These are phyloP conservation scores for Hippocampus zosterae DNA, from an alignment of 2,113 vertebrate species.

Conservation along the genomic window DNA sequence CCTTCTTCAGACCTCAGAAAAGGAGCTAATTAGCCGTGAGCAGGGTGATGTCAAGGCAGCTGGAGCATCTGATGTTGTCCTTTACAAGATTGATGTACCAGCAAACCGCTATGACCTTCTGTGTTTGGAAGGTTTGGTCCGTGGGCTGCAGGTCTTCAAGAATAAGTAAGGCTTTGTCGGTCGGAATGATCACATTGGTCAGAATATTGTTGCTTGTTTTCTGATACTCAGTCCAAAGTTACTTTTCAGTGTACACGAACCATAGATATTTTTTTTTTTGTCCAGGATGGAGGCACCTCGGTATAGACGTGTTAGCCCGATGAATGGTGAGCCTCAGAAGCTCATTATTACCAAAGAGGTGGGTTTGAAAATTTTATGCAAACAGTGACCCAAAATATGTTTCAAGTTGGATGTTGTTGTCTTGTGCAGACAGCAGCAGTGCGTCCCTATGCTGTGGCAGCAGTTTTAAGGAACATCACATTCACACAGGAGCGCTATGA, in stretches of 20 bases:
- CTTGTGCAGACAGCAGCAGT: slow-evolving; percentile 79
- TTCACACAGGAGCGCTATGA: slow-evolving; percentile 89
- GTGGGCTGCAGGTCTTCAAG: slow-evolving; percentile 94
- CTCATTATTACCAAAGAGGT: slow-evolving; percentile 90
- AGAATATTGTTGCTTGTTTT: background rate
- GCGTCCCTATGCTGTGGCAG: slow-evolving; percentile 88
- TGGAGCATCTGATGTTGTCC: slow-evolving; percentile 84
- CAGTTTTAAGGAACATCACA: slow-evolving; percentile 86
- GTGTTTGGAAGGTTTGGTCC: slow-evolving; percentile 90
- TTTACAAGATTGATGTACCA: slow-evolving; percentile 97
- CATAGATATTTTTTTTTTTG: slow-evolving; percentile 24
- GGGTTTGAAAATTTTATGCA: slow-evolving; percentile 34
- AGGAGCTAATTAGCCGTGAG: slow-evolving; percentile 89
- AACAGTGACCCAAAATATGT: background rate
- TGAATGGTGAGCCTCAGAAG: slow-evolving; percentile 77
- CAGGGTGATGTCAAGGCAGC: slow-evolving; percentile 85
- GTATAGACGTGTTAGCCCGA: slow-evolving; percentile 80
- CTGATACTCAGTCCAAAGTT: background rate
- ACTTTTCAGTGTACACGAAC: slow-evolving; percentile 1
- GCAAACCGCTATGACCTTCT: slow-evolving; percentile 96
- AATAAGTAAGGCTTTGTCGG: slow-evolving; percentile 74
- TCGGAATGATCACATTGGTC: background rate
- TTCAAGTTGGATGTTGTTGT: background rate
- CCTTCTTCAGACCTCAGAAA: slow-evolving; percentile 85
- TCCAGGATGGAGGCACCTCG: slow-evolving; percentile 81